Base-by-base conservation (phyloP, 1,140 invertebrate species). In the Theocolax elegans region DNA sequence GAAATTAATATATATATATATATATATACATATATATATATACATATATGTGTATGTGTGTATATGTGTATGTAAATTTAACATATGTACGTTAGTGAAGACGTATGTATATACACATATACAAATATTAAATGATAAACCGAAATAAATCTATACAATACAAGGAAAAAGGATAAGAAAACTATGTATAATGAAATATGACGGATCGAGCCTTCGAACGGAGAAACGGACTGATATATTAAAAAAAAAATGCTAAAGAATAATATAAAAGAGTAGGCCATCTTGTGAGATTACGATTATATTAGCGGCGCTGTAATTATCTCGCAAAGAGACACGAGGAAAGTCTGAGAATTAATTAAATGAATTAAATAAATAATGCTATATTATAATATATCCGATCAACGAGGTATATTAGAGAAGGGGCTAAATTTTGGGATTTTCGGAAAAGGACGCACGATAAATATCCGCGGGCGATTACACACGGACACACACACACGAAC, bases 291-390 rank as follows among this genome's bases (percentile, higher is more conserved):
- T 3, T 25, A 53, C 35, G 48, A 42, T 53, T 51, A n/a, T 15
- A 64, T 38, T 21, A 54, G 35, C 15, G 25, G 38, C 49, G 23
- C 38, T 44, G 31, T 54, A 51, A 51, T 17, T 13, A 51, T 49
- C 21, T 64, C 12, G 49, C 27, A 51, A 66, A 58, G 10, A 42
- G 40, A 17, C 46, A 42, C 48, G 48, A 35, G 71, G 15, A 46
- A 72, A 75, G 72, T 53, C 75, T 70, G 71, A 67, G 27, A 68
- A 42, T 58, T 21, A 58, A 23, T 68, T 63, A 59, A 46, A 42
- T 71, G 65, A 60, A 49, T 42, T 42, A 35, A 65, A 73, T 64
- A 74, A 72, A 2, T n/a, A 67, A 63, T 54, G 13, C 48, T n/a
- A 46, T 44, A 29, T 68, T 31, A 62, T 42, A 60, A 13, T n/a